Evolutionary conservation across 37 sponge, comb jelly and placozoan species (phyloP), one percentile per base, ranked within the genome.

Genomic region (Eunapius fragilis): DNA sequence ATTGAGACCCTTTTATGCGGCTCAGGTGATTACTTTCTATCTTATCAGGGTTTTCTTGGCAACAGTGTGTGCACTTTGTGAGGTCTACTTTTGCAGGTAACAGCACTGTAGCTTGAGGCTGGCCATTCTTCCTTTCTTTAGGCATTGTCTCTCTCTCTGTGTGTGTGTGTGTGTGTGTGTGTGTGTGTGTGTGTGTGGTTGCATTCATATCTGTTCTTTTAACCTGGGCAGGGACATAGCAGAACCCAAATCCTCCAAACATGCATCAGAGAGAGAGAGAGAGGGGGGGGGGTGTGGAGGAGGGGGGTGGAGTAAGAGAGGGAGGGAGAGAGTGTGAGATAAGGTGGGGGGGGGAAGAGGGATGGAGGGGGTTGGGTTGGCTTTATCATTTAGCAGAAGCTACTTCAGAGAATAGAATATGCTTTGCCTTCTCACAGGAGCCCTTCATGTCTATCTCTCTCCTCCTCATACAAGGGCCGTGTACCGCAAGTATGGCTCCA

Each of bases 31-130:
- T 12, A 85, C 78, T 49, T 98, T 98, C 81, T 94, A 89, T 81
- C 69, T 88, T 31, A 36, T 96, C 69, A 73, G 99, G 71, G 77
- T 91, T 0, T 48, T 81, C 17, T 71, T 99, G 10, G 96, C 92
- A 31, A 71, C 86, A 24, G 77, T 89, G 23, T 93, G 89, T 81
- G 87, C 94, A 30, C 25, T 88, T 0, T 85, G 88, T 77, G 99
- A 99, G 76, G 74, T 78, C 45, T 93, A 93, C 88, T 95, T 99
- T 48, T 95, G 91, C 85, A 87, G 90, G 94, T 95, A 77, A 23
- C 23, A 67, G 72, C 45, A 49, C 28, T 68, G 37, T 0, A 3
- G 19, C 19, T 49, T n/a, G n/a, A n/a, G n/a, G n/a, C n/a, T n/a
- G n/a, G n/a, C n/a, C n/a, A n/a, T n/a, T n/a, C n/a, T n/a, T n/a